phyloP scores from a whole-genome alignment of 2,888 invertebrate species.

The Napeogenes sylphis region DNA sequence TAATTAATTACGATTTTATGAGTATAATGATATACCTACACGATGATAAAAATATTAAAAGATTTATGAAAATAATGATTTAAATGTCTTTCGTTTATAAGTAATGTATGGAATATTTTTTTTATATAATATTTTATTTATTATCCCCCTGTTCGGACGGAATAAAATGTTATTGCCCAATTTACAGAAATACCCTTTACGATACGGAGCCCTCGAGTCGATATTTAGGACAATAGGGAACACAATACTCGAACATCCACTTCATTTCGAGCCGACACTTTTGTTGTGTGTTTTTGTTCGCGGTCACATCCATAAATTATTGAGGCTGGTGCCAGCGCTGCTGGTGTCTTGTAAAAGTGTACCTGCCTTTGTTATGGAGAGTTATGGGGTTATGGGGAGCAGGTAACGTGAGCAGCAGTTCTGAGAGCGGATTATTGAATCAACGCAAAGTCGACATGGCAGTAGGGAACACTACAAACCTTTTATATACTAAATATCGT shows the following conservation, averaged over 20 bases:
- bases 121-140: not conserved
- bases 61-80: constrained; percentile 7
- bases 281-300: constrained; percentile 73
- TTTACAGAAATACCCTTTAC: constrained; percentile 61
- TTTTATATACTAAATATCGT: not conserved
- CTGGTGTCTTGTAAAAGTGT: constrained; percentile 43
- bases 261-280: constrained; percentile 76
- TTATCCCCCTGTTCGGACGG: constrained; percentile 10
- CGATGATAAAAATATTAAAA: too few relatives aligned
- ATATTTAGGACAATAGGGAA: constrained; percentile 64
- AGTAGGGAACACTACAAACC: not conserved
- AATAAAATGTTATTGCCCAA: constrained; percentile 27
- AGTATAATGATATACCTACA: too few relatives aligned
- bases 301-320: constrained; percentile 76
- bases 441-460: not conserved
- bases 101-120: not conserved
- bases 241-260: constrained; percentile 67
- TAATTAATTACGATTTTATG: too few relatives aligned
- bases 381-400: constrained; percentile 55
- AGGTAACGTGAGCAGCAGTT: constrained; percentile 62
- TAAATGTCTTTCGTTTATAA: not conserved
- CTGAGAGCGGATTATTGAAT: constrained; percentile 44
- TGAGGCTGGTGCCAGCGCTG: constrained; percentile 53
- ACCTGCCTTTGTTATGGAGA: constrained; percentile 73
- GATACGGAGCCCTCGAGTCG: constrained; percentile 54